Percentiles rank a stretch among this genome's conserved stretches.
Conservation (phyloP, 2,797 vertebrate species). For the Anabas testudineus region DNA sequence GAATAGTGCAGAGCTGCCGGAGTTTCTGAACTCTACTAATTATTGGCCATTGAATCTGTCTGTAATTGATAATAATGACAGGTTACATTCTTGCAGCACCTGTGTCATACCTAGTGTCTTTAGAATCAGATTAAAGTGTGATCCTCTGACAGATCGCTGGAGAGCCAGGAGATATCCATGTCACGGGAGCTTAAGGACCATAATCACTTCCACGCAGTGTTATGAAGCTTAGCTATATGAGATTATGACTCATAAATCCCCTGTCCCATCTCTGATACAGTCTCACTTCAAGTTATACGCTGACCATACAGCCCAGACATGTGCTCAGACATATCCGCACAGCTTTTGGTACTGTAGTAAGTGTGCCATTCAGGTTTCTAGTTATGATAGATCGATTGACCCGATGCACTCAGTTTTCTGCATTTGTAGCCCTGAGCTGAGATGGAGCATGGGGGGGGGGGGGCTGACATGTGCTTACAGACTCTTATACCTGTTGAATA, state of each 20-base stretch:
- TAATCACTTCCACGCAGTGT: constrained; percentile 85
- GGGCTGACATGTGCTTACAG: constrained; percentile 59
- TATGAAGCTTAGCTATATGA: constrained; percentile 69
- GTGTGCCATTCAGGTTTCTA: constrained; percentile 52
- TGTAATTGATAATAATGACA: constrained; percentile 82
- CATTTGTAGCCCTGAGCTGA: constrained; percentile 40
- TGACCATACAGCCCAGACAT: constrained; percentile 61
- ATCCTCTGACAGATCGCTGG: constrained; percentile 76
- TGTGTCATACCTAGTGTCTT: constrained; percentile 84
- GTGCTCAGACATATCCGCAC: constrained; percentile 55
- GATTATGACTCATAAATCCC: constrained; percentile 74
- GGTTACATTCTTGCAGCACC: constrained; percentile 83
- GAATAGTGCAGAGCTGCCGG: constrained; percentile 19
- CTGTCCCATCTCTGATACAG: constrained; percentile 59
- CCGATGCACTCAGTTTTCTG: constrained; percentile 49
- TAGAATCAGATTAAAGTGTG: constrained; percentile 83
- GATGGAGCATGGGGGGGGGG: constrained; percentile 43
- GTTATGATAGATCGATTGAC: constrained; percentile 61
- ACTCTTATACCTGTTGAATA: constrained; percentile 64
- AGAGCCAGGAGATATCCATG: constrained; percentile 82
- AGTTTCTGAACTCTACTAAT: constrained; percentile 62
- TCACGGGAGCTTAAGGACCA: constrained; percentile 79
- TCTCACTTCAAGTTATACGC: constrained; percentile 61
- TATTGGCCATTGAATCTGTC: constrained; percentile 64
- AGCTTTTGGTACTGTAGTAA: constrained; percentile 35